Percentiles rank a stretch among this genome's conserved stretches.
Evolutionary conservation across 2,888 invertebrate genomes (phyloP).

Genomic region (Lobophora halterata): DNA sequence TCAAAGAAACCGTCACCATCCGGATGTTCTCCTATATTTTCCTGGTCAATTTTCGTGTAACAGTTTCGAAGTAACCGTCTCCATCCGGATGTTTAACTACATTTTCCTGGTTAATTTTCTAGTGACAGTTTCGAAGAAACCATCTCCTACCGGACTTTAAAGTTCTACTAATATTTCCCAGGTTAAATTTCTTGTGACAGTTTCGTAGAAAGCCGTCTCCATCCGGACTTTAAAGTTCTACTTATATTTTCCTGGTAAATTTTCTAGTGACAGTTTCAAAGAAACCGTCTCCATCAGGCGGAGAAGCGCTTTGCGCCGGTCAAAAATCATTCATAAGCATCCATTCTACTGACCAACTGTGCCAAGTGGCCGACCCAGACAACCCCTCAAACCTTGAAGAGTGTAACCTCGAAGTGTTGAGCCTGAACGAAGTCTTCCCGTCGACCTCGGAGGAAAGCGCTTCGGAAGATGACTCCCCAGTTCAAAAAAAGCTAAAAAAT

Average conservation of each 20-base stretch:
- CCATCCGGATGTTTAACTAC: no score
- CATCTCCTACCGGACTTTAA: conserved; percentile 47
- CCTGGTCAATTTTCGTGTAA: no score
- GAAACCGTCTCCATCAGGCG: conserved; percentile 53
- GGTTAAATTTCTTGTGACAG: no score
- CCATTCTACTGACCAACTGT: conserved; percentile 73
- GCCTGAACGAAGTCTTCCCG: conserved; percentile 70
- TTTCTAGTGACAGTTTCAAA: conserved; percentile 70
- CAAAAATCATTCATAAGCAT: conserved; percentile 75
- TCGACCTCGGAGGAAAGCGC: conserved; percentile 75
- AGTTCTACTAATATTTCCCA: no score
- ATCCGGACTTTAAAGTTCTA: no score
- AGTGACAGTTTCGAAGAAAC: conserved; percentile 72
- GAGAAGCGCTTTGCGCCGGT: conserved; percentile 50
- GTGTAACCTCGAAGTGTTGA: conserved; percentile 70
- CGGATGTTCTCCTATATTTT: no score
- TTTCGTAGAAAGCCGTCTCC: no score
- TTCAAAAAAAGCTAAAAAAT: conserved; percentile 48
- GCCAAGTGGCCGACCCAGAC: conserved; percentile 56
- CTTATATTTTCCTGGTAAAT: no score
- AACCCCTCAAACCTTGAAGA: conserved; percentile 55
- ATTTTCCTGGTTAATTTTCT: no score
- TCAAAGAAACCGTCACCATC: conserved; percentile 61
- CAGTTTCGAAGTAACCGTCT: no score
- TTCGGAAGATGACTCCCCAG: conserved; percentile 60